Evolutionary conservation across 2,888 invertebrate genomes (phyloP), one percentile per base, ranked within the genome.

Genomic region (Rosalia funebris): DNA sequence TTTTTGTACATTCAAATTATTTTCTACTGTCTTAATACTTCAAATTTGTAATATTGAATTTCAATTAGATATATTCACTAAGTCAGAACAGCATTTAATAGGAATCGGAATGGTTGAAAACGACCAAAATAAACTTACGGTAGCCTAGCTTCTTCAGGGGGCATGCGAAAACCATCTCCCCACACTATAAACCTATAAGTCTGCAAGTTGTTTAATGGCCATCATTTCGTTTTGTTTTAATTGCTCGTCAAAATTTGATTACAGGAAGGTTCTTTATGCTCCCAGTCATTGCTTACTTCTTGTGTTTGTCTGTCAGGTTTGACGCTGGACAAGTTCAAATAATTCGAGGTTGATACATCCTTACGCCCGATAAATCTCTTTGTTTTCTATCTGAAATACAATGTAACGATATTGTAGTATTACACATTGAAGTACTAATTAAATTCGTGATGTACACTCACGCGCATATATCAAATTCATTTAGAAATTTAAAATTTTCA

Each of bases 191-290:
- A 79, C 74, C 74, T 75, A 76, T 77, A 76, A 77, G 75, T 75
- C 75, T 73, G 75, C 76, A 75, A 77, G 73, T 77, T 74, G 70
- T 74, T 80, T 80, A 78, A 81, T 79, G 77, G 75, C 78, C 71
- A 78, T 76, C 79, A 75, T 80, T 79, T 74, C 79, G 79, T 80
- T 80, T 80, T 80, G 80, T 78, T 80, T 81, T 80, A 81, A 81
- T 80, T 80, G 80, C 79, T 79, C 80, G 72, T 81, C 79, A 80
- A 81, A 81, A 77, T 81, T 81, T 81, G 79, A 80, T 81, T 80
- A 79, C 80, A 72, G 75, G 76, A 78, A 78, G 75, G 74, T 75
- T 73, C 76, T 77, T 79, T 79, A 77, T 78, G 72, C 70, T 71
- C 68, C 65, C 70, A 71, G 70, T 69, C 70, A 71, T 73, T 73